Conservation (phyloP, 2,113 vertebrate genomes). For the Pteruthius melanotis region DNA sequence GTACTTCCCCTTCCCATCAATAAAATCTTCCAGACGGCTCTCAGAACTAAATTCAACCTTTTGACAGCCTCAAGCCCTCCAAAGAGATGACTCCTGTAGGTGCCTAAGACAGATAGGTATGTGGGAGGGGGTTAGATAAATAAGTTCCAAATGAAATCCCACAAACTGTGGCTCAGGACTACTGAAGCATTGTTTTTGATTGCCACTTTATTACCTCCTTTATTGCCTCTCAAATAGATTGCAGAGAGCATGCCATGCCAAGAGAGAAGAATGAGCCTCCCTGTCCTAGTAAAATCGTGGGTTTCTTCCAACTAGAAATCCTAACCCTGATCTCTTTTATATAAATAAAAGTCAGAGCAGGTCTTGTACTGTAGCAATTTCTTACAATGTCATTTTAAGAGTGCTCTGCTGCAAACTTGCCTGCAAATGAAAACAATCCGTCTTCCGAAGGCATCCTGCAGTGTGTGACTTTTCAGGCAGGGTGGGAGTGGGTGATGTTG, state of each 20-base stretch:
- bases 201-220: slow-evolving; percentile 61
- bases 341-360: slow-evolving; percentile 63
- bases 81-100: neutral
- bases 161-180: slow-evolving; percentile 24
- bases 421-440: slow-evolving; percentile 59
- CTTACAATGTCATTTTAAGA: slow-evolving; percentile 63
- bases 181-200: slow-evolving; percentile 55
- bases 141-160: slow-evolving; percentile 61
- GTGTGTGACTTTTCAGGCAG: slow-evolving; percentile 46
- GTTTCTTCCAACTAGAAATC: slow-evolving; percentile 61
- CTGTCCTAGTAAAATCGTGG: slow-evolving; percentile 51
- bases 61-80: neutral
- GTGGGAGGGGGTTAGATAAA: slow-evolving; percentile 40
- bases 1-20: neutral
- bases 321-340: slow-evolving; percentile 52
- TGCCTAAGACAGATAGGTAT: slow-evolving; percentile 13
- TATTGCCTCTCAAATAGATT: slow-evolving; percentile 60
- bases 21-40: neutral
- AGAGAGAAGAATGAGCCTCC: slow-evolving; percentile 53
- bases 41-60: neutral
- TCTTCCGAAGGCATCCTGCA: slow-evolving; percentile 45
- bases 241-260: slow-evolving; percentile 44
- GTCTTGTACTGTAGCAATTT: slow-evolving; percentile 54
- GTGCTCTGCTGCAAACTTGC: slow-evolving; percentile 42
- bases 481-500: slow-evolving; percentile 38